phyloP scores from a whole-genome alignment of 1,140 invertebrate species.

The Trachelipus rathkii region DNA sequence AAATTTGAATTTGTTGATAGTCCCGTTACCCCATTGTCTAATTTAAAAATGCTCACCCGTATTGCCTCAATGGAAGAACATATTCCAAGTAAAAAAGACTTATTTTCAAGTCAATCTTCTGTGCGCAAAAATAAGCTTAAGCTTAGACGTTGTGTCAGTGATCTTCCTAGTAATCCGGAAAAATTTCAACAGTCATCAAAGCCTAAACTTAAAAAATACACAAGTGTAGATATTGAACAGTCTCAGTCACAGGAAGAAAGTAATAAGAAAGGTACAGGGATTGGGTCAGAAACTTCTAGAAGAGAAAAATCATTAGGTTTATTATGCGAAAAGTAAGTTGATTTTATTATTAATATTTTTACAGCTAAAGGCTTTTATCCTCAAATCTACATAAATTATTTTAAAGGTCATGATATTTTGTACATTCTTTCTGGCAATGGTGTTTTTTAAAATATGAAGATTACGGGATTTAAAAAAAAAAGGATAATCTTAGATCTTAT shows the following conservation, averaged over 20 bases:
- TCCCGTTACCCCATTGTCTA: slow-evolving; percentile 32
- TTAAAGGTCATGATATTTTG: no score
- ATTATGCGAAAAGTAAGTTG: slow-evolving; percentile 36
- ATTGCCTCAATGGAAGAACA: slow-evolving; percentile 38
- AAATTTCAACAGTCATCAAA: neutral
- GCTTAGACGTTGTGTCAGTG: slow-evolving; percentile 26
- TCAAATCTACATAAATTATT: no score
- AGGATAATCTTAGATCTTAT: no score
- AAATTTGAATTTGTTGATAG: slow-evolving; percentile 9
- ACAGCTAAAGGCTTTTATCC: neutral
- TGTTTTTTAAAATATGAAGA: no score
- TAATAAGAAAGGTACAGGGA: neutral
- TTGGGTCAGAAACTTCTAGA: slow-evolving; percentile 30
- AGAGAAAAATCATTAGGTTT: slow-evolving; percentile 39
- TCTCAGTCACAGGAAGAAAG: slow-evolving; percentile 20
- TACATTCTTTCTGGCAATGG: no score
- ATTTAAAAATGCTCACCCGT: slow-evolving; percentile 35
- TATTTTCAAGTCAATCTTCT: slow-evolving; percentile 20
- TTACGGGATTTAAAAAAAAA: no score
- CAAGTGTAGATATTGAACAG: slow-evolving; percentile 12
- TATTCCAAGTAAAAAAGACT: slow-evolving; percentile 31
- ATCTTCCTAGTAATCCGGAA: neutral
- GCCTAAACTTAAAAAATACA: slow-evolving; percentile 19
- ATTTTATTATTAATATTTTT: neutral
- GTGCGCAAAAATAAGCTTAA: neutral